Base-by-base conservation (phyloP, 2,888 invertebrate genomes). In the Drymonia ruficornis region DNA sequence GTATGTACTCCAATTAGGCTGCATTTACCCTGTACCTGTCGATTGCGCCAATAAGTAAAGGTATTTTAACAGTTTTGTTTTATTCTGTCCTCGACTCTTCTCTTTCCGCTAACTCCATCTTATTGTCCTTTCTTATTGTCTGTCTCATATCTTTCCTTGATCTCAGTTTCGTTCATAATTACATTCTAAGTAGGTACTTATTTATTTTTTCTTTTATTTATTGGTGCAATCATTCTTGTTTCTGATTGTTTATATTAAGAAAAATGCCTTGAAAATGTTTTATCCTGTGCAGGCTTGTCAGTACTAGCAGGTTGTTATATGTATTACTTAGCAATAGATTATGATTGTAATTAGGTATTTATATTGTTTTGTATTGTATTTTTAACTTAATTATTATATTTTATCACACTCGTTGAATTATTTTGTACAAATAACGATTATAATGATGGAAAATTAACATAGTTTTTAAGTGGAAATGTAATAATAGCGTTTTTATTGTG, bases 351-450 rank as follows among this genome's bases (percentile, higher is more conserved):
- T 70, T 70, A 70, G 63, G 81, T 79, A 81, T 86, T 86, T 84
- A 84, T 87, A 88, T 87, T 87, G 83, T 88, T 87, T 90, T 84
- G 78, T 84, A 84, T 86, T 81, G 82, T 82, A 85, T 65, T 68
- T 87, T 88, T 87, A 88, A 83, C 84, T 84, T 89, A 84, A 84
- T 85, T 79, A 82, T 81, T 80, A 88, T 86, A 90, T 87, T 91
- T 87, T 89, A 89, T 90, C 76, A 83, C 82, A 85, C 88, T 89
- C 86, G 91, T 91, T 89, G 88, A 89, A 89, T 89, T 89, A 89
- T 87, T 91, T 87, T 91, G 92, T 92, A 91, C 92, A 91, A 91
- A 91, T 89, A 90, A 88, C 87, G 84, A 86, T 88, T 88, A 85
- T 87, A 85, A 83, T 84, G 78, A 83, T 79, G 76, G 62, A 76